A percentile compares a stretch with the other conserved stretches of the same genome.
phyloP scores from a whole-genome alignment of 2,888 invertebrate genomes.

The Andrena marginata region DNA sequence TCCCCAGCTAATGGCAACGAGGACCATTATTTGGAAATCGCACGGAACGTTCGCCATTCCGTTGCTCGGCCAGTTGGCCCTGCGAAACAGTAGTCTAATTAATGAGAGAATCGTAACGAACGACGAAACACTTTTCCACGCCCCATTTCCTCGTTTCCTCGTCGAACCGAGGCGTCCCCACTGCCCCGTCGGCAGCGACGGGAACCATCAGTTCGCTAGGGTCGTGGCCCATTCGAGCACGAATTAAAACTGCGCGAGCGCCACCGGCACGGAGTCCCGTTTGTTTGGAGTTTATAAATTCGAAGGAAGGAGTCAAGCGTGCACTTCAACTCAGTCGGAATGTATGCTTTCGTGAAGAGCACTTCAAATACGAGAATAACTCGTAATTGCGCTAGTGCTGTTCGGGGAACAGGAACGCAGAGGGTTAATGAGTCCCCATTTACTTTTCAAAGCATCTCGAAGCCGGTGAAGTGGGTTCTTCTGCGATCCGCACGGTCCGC shows the following conservation, averaged over 20 bases:
- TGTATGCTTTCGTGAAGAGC: neutral
- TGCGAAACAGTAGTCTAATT: neutral
- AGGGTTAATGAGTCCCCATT: conserved; percentile 32
- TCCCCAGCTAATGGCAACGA: conserved; percentile 27
- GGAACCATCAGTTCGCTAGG: neutral
- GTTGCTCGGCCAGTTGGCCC: conserved; percentile 10
- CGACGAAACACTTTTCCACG: neutral
- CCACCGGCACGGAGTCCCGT: neutral
- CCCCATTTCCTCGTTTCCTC: neutral
- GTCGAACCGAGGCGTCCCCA: neutral
- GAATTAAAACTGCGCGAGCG: neutral
- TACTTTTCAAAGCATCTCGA: conserved; percentile 27
- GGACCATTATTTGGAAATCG: conserved; percentile 31
- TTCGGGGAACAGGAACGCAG: conserved; percentile 9
- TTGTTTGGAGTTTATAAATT: neutral
- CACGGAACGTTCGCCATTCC: conserved; percentile 14
- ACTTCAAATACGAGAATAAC: conserved; percentile 3
- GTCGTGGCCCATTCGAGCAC: neutral
- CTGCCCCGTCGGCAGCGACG: too few relatives aligned
- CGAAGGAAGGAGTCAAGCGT: neutral
- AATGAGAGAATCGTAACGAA: neutral
- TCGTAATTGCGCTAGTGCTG: conserved; percentile 8
- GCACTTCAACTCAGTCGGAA: neutral
- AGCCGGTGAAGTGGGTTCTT: conserved; percentile 16
- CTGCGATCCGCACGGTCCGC: conserved; percentile 25